phyloP scores from a whole-genome alignment of 2,888 invertebrate genomes.

The Microchrysa polita region DNA sequence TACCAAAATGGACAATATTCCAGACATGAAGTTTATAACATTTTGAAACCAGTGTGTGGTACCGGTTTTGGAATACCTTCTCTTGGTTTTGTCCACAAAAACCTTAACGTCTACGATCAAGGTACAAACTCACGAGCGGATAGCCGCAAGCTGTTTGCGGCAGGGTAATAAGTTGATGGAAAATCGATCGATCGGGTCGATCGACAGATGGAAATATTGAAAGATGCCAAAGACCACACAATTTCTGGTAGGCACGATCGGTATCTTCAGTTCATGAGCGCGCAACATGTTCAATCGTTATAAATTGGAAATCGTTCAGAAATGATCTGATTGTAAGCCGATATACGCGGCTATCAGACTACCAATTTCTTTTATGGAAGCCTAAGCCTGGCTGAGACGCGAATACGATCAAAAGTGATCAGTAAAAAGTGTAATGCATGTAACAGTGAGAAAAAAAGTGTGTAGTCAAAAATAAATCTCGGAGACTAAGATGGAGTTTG shows the following conservation, averaged over 20 bases:
- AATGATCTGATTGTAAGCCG: slow-evolving; percentile 49
- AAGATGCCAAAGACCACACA: slow-evolving; percentile 50
- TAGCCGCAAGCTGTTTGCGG: slow-evolving; percentile 39
- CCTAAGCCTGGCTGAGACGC: background rate
- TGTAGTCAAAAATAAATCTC: background rate
- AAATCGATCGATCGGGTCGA: slow-evolving; percentile 43
- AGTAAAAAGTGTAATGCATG: too few species aligned
- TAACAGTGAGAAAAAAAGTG: slow-evolving; percentile 26
- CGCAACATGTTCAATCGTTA: slow-evolving; percentile 44
- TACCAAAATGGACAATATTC: too few species aligned
- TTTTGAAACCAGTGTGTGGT: too few species aligned
- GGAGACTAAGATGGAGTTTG: slow-evolving; percentile 23
- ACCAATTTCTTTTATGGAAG: slow-evolving; percentile 50
- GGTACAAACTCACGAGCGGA: too few species aligned
- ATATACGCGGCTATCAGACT: slow-evolving; percentile 48
- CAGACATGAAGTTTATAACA: too few species aligned
- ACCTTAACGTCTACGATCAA: background rate
- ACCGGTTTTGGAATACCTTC: too few species aligned
- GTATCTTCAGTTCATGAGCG: slow-evolving; percentile 26
- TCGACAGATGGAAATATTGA: slow-evolving; percentile 35
- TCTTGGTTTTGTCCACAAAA: too few species aligned
- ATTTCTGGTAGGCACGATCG: slow-evolving; percentile 46
- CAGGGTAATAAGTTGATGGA: slow-evolving; percentile 47
- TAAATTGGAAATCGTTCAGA: slow-evolving; percentile 51
- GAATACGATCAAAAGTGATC: too few species aligned